Evolutionary conservation across 2,113 vertebrate genomes (phyloP).

Genomic region (Gadus chalcogrammus): DNA sequence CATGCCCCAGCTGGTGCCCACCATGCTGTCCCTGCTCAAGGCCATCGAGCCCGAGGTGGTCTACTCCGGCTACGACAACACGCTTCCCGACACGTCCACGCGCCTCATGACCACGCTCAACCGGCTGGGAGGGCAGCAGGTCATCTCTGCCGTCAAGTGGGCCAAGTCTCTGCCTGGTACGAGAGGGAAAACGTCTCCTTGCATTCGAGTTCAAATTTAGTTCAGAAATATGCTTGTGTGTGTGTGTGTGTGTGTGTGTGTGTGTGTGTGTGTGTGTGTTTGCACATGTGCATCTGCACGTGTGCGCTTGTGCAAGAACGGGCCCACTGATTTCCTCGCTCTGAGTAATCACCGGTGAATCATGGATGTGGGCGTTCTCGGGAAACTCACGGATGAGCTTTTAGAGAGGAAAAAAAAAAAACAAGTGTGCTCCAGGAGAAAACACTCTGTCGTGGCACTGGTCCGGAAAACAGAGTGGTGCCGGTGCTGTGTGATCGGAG

Average conservation of each 20-base stretch:
- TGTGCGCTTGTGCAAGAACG: conserved; percentile 2
- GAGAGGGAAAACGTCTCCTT: no score
- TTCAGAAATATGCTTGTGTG: neutral
- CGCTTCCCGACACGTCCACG: conserved; percentile 84
- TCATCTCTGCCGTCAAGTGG: conserved; percentile 94
- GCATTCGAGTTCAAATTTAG: no score
- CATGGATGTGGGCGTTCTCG: no score
- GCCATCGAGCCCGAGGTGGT: conserved; percentile 92
- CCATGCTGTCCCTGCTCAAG: conserved; percentile 88
- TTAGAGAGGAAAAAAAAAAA: no score
- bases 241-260: no score
- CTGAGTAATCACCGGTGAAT: no score
- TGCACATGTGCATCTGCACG: neutral
- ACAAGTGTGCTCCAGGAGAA: no score
- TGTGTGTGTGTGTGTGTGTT: neutral
- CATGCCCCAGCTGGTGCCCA: conserved; percentile 86
- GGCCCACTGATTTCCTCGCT: no score
- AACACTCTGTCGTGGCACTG: no score
- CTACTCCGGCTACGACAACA: conserved; percentile 89
- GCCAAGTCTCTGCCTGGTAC: conserved; percentile 94
- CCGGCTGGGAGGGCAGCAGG: conserved; percentile 89
- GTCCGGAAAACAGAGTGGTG: no score
- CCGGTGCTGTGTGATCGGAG: no score
- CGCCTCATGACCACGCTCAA: conserved; percentile 90
- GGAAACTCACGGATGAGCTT: no score